Conservation (phyloP, 2,888 invertebrate species). For the Coelopa pilipes region DNA sequence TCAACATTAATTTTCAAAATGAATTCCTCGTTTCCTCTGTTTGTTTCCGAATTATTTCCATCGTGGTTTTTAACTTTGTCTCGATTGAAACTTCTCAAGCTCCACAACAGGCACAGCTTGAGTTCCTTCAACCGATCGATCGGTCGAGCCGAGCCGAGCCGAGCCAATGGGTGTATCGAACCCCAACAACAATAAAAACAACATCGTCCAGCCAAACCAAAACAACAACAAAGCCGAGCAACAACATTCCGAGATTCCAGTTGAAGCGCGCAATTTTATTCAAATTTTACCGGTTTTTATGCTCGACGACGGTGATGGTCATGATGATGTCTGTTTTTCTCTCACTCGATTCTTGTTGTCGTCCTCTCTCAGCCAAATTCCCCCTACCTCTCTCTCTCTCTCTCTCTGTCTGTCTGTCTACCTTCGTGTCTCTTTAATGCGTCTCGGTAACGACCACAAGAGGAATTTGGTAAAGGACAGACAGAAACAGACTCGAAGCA, state of each 20-base stretch:
- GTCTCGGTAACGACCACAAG: not conserved
- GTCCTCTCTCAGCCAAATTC: no score
- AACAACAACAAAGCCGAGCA: constrained; percentile 35
- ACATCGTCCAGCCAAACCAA: constrained; percentile 15
- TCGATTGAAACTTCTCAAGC: no score
- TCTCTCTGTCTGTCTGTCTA: not conserved
- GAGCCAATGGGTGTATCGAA: no score
- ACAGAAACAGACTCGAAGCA: not conserved
- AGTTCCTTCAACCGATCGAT: no score
- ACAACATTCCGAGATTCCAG: constrained; percentile 26
- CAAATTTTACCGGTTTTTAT: constrained; percentile 57
- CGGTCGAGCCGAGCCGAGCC: no score
- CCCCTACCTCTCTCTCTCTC: not conserved
- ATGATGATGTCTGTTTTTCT: not conserved
- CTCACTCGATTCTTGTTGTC: no score
- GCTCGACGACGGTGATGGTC: constrained; percentile 43
- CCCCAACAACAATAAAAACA: no score
- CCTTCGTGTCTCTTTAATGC: constrained; percentile 23
- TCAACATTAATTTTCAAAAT: no score
- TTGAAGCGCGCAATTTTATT: constrained; percentile 30
- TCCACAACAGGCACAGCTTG: no score
- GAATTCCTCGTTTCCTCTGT: no score
- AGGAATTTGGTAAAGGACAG: not conserved
- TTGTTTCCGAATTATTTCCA: no score
- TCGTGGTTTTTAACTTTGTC: no score